These are phyloP conservation scores for Drosophila bocki DNA, from an alignment of 1,140 invertebrate genomes.

Conservation along the genomic window DNA sequence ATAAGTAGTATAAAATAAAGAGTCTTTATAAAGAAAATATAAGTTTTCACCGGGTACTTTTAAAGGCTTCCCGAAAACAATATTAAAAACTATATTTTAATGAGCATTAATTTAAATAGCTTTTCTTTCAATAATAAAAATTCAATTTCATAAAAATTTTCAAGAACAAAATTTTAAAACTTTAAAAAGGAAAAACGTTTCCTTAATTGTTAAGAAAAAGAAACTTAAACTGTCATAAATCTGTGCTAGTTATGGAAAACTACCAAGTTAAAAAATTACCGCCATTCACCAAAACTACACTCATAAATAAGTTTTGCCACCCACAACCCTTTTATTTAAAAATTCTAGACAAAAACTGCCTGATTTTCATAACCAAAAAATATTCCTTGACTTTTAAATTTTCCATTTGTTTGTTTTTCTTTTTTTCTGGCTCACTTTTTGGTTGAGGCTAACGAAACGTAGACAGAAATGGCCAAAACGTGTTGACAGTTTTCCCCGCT, in stretches of 20 bases:
- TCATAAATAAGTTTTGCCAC: slow-evolving; percentile 14
- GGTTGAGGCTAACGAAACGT: slow-evolving; percentile 42
- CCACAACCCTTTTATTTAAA: slow-evolving; percentile 10
- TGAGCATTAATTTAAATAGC: neutral
- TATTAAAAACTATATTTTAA: too few relatives aligned
- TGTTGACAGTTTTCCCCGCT: slow-evolving; percentile 58
- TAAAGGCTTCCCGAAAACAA: too few relatives aligned
- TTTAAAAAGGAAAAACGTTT: neutral
- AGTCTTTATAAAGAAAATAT: too few relatives aligned
- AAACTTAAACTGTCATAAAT: slow-evolving; percentile 8
- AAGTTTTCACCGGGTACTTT: too few relatives aligned
- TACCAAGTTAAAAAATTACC: slow-evolving; percentile 22
- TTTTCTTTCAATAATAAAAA: too few relatives aligned
- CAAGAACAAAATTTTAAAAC: too few relatives aligned
- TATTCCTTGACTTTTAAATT: slow-evolving; percentile 29
- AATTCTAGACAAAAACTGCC: neutral
- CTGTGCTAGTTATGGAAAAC: slow-evolving; percentile 3
- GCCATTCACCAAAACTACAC: slow-evolving; percentile 3
- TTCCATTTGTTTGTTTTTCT: slow-evolving; percentile 22
- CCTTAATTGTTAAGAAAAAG: neutral
- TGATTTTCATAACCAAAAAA: slow-evolving; percentile 27
- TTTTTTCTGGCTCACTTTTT: neutral
- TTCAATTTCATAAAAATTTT: neutral
- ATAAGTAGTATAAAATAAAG: too few relatives aligned
- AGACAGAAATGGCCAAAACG: slow-evolving; percentile 60